Evolutionary conservation across 2,797 vertebrate species (phyloP).

Genomic region (Myioborus miniatus): DNA sequence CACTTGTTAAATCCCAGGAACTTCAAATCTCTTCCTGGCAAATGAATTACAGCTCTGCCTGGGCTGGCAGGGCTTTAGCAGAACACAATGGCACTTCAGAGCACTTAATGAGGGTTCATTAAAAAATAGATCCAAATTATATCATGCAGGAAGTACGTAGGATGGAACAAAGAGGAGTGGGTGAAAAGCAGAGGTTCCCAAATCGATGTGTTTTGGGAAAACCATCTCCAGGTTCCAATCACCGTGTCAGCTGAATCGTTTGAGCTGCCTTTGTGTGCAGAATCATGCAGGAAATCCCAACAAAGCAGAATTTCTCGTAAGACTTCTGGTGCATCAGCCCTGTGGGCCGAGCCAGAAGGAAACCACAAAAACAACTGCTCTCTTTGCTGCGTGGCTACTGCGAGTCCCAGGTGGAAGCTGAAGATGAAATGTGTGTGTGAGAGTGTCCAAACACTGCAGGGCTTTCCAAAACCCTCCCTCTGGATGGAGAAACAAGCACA

Average conservation of each 20-base stretch:
- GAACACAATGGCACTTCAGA: neutral
- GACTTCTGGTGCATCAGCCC: slow-evolving; percentile 50
- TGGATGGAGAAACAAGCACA: neutral
- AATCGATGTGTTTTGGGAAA: slow-evolving; percentile 33
- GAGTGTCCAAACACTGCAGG: neutral
- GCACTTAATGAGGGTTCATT: neutral
- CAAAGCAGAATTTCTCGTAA: slow-evolving; percentile 61
- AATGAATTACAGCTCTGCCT: neutral
- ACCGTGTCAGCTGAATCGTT: slow-evolving; percentile 40
- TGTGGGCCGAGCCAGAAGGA: slow-evolving; percentile 16
- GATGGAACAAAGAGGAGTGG: slow-evolving; percentile 39
- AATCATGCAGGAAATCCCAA: slow-evolving; percentile 58
- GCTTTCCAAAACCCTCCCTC: neutral
- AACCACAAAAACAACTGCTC: slow-evolving; percentile 56
- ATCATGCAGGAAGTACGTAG: slow-evolving; percentile 32
- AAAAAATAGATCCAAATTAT: neutral
- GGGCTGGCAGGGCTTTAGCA: neutral
- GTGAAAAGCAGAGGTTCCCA: slow-evolving; percentile 61
- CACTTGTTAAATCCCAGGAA: neutral
- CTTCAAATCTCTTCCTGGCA: slow-evolving; percentile 10
- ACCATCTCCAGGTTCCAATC: slow-evolving; percentile 36
- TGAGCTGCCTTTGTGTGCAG: slow-evolving; percentile 39
- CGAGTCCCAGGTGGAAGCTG: slow-evolving; percentile 44
- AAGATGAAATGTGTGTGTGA: neutral
- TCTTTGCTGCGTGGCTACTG: neutral